Percentiles rank a stretch among this genome's conserved stretches.
phyloP scores from a whole-genome alignment of 1,140 invertebrate genomes.

The Triops longicaudatus region DNA sequence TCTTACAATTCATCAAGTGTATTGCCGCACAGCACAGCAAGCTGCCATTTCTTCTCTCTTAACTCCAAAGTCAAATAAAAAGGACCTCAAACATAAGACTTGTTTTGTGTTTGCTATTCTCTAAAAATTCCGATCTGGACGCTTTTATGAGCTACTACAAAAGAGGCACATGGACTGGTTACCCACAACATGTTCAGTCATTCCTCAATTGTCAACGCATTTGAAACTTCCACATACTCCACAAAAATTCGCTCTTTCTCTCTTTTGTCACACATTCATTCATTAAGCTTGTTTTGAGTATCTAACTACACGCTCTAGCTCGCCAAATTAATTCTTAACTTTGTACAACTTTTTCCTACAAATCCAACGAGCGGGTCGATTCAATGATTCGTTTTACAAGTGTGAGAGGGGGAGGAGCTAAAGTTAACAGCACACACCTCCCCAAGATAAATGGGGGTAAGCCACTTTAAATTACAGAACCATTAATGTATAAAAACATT shows the following conservation, averaged over 20 bases:
- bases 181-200: not conserved
- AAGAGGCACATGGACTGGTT: slow-evolving; percentile 11
- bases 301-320: slow-evolving; percentile 11
- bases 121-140: not conserved
- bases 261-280: not conserved
- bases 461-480: too few species aligned
- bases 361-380: not conserved
- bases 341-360: not conserved
- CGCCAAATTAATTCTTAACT: not conserved
- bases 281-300: not conserved
- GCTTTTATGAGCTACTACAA: not conserved
- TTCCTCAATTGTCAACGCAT: not conserved
- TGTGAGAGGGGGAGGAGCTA: too few species aligned
- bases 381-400: not conserved
- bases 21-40: slow-evolving; percentile 5
- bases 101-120: not conserved
- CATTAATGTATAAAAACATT: too few species aligned
- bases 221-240: not conserved
- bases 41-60: not conserved
- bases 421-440: too few species aligned
- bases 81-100: not conserved
- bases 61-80: not conserved
- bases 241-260: not conserved
- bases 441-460: too few species aligned
- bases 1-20: not conserved